Base-by-base conservation (phyloP, 2,797 vertebrate species). In the Sebastolobus altivelis region DNA sequence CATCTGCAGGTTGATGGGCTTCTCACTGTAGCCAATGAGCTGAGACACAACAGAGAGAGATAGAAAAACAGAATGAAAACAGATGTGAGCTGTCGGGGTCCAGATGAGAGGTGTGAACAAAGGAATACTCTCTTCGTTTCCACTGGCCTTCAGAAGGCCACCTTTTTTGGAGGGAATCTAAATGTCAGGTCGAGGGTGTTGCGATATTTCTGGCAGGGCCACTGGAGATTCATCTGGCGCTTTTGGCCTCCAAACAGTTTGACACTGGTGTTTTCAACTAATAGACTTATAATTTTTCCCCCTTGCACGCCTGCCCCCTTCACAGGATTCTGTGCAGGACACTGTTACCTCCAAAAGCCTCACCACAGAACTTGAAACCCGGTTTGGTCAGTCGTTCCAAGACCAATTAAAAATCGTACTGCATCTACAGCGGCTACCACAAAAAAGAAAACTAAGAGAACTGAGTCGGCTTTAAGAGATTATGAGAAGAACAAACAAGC, bases 1-100 rank as follows among this genome's bases (percentile, higher is more conserved):
- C 98, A 99, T 99, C 88, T 99, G 99, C 58, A 99, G 94, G 95
- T 98, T 99, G 90, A 99, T 91, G 1, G 97, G 97, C 91, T 99
- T 99, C 91, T 99, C 98, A 1, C 68, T 98, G 93, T 98, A 99
- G 94, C 99, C 98, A 86, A 96, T 92, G 84, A 99, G 97, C 99
- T 99, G 95, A 91, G 72, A 86, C n/a, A 84, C 20, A 81, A 88
- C 81, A 86, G 77, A 82, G 54, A 82, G 55, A 80, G 67, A 88
- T 0, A 86, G 49, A 84, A 69, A 83, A 80, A 84, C n/a, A 80
- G 72, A 86, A 85, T n/a, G 73, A 69, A 87, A 82, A 75, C 90
- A 90, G 67, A 92, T 85, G 88, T 90, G 82, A 81, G 75, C 67
- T 81, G 37, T 84, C 67, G 55, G 58, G 67, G 35, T 89, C 80